Conservation (phyloP, 2,113 vertebrate species). For the Crotophaga sulcirostris region DNA sequence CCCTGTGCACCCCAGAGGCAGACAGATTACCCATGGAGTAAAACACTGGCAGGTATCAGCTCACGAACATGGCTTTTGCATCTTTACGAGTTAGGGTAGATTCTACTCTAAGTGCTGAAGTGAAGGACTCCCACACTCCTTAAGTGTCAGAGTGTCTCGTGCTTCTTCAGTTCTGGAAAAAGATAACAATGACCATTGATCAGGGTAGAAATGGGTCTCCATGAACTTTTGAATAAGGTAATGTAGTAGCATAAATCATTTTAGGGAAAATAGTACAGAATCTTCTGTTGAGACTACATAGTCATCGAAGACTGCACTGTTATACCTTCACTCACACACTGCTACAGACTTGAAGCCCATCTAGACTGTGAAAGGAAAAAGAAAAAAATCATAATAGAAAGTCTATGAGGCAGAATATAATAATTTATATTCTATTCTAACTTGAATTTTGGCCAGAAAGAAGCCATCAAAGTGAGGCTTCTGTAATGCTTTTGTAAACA, state of each 20-base stretch:
- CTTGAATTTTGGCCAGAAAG: not conserved
- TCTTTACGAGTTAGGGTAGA: not conserved
- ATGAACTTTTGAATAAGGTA: not conserved
- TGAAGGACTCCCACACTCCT: accelerated
- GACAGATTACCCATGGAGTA: not conserved
- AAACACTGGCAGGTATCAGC: not conserved
- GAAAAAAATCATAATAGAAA: not conserved
- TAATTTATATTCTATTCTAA: not conserved
- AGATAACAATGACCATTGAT: not conserved
- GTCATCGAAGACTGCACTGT: not conserved
- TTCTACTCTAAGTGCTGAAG: not conserved
- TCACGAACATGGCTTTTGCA: not conserved
- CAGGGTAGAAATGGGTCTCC: not conserved
- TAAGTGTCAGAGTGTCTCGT: not conserved
- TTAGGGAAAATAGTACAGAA: not conserved
- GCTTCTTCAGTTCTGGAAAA: not conserved
- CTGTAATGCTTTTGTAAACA: not conserved
- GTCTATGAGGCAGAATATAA: not conserved
- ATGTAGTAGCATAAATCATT: not conserved
- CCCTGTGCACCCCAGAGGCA: not conserved
- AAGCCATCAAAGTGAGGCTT: not conserved
- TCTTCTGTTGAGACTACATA: not conserved
- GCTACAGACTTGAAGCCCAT: not conserved
- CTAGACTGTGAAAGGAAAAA: not conserved
- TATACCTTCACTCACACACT: not conserved